phyloP scores from a whole-genome alignment of 1,140 invertebrate species.

The Orchestia grillus region DNA sequence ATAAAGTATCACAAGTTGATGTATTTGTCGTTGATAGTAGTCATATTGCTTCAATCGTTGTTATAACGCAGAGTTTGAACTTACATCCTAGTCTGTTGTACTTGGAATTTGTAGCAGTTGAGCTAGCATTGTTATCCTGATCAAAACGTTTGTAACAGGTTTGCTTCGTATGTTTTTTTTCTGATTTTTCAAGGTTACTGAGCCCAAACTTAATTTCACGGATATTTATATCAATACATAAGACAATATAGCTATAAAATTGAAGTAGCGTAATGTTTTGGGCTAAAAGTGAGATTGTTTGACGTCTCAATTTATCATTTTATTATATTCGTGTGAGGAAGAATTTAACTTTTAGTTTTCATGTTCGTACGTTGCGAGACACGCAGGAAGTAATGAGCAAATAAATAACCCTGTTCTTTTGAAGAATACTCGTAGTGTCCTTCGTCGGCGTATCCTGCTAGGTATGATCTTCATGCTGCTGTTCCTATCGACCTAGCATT shows the following conservation, averaged over 20 bases:
- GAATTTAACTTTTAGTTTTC: neutral
- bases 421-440: neutral
- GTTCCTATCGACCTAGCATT: neutral
- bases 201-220: neutral
- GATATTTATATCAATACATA: neutral
- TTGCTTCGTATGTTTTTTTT: neutral
- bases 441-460: neutral
- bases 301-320: neutral
- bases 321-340: neutral
- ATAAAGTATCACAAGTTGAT: neutral
- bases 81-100: neutral
- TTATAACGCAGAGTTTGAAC: neutral
- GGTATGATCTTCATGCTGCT: neutral
- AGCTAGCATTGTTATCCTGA: neutral
- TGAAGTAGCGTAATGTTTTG: neutral
- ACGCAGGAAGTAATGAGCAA: neutral
- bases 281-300: neutral
- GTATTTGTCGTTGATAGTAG: neutral
- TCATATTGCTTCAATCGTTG: neutral
- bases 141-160: neutral
- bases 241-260: neutral
- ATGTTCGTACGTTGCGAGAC: neutral
- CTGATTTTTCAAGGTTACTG: neutral
- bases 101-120: neutral
- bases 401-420: neutral